Base-by-base conservation (phyloP, 1,140 invertebrate genomes). In the Hycleus cichorii region DNA sequence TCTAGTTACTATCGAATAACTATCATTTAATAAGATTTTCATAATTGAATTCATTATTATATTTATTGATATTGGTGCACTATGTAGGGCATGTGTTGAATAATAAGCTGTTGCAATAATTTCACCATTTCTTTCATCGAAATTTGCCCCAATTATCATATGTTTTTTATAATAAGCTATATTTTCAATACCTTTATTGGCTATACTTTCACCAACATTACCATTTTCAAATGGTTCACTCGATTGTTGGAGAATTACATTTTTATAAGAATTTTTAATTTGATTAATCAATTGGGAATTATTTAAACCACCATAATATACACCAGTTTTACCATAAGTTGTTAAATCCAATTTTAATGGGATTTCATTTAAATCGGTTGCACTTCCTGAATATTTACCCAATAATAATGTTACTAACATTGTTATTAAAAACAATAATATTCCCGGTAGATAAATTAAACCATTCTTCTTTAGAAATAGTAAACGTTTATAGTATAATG, bases 31-130 rank as follows among this genome's bases (percentile, higher is more conserved):
- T 39, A 69, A 18, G 26, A 49, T 72, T 48, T 76, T 69, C 0
- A 84, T 71, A 5, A 86, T 47, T 39, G 80, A 67, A 69, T 84
- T 85, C 48, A 77, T 75, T 3, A 86, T 60, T 8, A 81, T 52
- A 66, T 80, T 80, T 25, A 88, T 65, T 0, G 81, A 75, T 3
- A 84, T 77, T 0, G 84, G 83, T 11, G 81, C 75, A 2, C 81
- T 76, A 73, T 88, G 86, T 9, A 77, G 81, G 0, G 83, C 74
- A 4, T 68, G 67, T n/a, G 77, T 76, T 3, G 79, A 80, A 68
- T 76, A 82, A 44, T 80, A 58, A 1, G 72, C 76, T 57, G 72
- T 75, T 3, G 73, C 73, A 65, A 47, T 39, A 3, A 64, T 49
- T 10, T n/a, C 39, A 8, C 52, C 32, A 11, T 59, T 39, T 69